Evolutionary conservation across 1,140 invertebrate species (phyloP).

Genomic region (Diorhabda sublineata): DNA sequence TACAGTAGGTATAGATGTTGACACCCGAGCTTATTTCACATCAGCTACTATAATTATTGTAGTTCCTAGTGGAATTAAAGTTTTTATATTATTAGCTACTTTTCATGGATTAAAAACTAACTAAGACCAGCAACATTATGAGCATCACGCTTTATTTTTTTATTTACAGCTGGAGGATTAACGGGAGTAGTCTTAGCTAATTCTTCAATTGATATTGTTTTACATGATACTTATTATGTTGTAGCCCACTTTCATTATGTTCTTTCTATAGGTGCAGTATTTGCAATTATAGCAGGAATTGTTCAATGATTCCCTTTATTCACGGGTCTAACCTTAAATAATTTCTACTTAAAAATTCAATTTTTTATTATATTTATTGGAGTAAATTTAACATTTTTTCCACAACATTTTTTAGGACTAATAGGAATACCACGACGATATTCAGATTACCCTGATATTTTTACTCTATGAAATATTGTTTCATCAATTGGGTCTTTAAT

Average conservation of each 20-base stretch:
- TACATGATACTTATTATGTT: constrained; percentile 75
- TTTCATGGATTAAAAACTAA: neutral
- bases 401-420: constrained; percentile 71
- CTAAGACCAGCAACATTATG: constrained; percentile 53
- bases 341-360: constrained; percentile 55
- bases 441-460: constrained; percentile 66
- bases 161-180: constrained; percentile 62
- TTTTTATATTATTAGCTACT: neutral
- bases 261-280: constrained; percentile 63
- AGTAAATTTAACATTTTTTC: constrained; percentile 71
- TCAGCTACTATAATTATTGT: constrained; percentile 69
- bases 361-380: constrained; percentile 61
- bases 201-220: constrained; percentile 64
- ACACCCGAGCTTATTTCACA: constrained; percentile 70
- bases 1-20: constrained; percentile 67
- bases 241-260: constrained; percentile 73
- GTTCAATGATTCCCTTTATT: constrained; percentile 63
- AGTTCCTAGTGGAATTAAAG: constrained; percentile 40
- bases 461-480: constrained; percentile 59
- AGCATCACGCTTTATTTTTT: constrained; percentile 66
- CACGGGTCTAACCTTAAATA: constrained; percentile 55
- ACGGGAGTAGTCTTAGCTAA: constrained; percentile 65
- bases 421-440: constrained; percentile 69
- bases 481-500: constrained; percentile 45
- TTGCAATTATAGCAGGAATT: constrained; percentile 66